Base-by-base conservation (phyloP, 2,888 invertebrate species). In the Spisula subtruncata region DNA sequence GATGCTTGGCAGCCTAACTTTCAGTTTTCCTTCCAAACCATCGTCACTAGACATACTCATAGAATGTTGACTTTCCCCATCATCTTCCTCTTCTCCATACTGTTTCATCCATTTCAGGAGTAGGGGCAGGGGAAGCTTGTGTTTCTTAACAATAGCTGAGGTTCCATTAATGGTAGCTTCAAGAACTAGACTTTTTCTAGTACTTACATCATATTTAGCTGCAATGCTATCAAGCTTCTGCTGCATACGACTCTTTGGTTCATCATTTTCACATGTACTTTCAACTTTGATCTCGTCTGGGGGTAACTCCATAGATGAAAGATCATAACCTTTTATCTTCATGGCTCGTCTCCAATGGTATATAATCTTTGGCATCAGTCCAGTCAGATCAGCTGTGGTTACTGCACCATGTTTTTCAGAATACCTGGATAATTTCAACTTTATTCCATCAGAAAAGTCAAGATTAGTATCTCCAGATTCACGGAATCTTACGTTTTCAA, bases 51-150 rank as follows among this genome's bases (percentile, higher is more conserved):
- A 75, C 6, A 75, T 56, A 81, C 81, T 86, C 20, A 54, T 32
- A 54, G 87, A 60, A 48, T 60, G 79, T 32, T 29, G 56, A 48
- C 83, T 35, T 60, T 41, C 75, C 20, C 32, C 35, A 79, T 89
- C 89, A 51, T n/a, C 25, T 10, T 54, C 82, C 32, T 75, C 35
- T 85, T 60, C 80, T n/a, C 60, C 48, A 75, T 86, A 88, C 29
- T 81, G 16, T 85, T 92, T 92, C 92, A 92, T 92, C 92, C 92
- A 92, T 66, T 89, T 92, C 18, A 92, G 83, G 6, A 92, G 41
- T 18, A 92, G 83, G 12, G 92, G 92, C 51, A 92, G 56, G 5
- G 92, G 92, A 51, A 92, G 85, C 54, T 89, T 90, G 66, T 86
- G 84, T 46, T 89, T 88, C 18, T 89, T 83, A 29, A 91, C 92